Percentiles rank a stretch among this genome's conserved stretches.
These are phyloP conservation scores for Poeciliopsis turneri DNA, from an alignment of 2,797 vertebrate species.

Conservation along the genomic window DNA sequence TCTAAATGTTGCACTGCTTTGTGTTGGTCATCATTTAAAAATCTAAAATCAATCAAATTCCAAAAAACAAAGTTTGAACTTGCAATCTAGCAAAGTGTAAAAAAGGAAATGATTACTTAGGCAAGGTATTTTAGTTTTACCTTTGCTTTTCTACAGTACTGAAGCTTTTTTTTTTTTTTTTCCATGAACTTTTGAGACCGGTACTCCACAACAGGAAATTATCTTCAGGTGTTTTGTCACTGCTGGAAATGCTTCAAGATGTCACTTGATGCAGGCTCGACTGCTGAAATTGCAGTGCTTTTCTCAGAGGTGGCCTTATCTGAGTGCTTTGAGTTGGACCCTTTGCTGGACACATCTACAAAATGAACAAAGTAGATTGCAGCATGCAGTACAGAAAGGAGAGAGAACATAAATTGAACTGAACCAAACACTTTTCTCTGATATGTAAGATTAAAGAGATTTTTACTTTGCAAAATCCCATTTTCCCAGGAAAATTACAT, in stretches of 20 bases:
- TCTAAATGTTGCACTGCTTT: background rate
- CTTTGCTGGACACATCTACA: background rate
- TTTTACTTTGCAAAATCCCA: background rate
- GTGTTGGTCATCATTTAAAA: background rate
- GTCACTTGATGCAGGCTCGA: background rate
- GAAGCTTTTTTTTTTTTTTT: background rate
- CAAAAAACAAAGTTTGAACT: background rate
- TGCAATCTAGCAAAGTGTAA: background rate
- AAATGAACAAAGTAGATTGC: background rate
- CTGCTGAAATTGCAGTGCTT: background rate
- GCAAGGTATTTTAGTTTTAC: background rate
- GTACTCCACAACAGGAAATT: background rate
- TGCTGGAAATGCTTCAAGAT: background rate
- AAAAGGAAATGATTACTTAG: background rate
- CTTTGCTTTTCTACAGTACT: background rate
- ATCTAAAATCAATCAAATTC: background rate
- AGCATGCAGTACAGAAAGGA: background rate
- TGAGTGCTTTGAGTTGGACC: background rate
- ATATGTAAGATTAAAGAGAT: background rate
- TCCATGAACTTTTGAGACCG: background rate
- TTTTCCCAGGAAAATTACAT: background rate
- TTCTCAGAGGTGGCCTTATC: background rate
- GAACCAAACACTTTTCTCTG: background rate
- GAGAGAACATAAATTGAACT: background rate
- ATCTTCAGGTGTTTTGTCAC: background rate